These are phyloP conservation scores for Alexandromys fortis DNA, from an alignment of 2,113 vertebrate species.

Conservation along the genomic window DNA sequence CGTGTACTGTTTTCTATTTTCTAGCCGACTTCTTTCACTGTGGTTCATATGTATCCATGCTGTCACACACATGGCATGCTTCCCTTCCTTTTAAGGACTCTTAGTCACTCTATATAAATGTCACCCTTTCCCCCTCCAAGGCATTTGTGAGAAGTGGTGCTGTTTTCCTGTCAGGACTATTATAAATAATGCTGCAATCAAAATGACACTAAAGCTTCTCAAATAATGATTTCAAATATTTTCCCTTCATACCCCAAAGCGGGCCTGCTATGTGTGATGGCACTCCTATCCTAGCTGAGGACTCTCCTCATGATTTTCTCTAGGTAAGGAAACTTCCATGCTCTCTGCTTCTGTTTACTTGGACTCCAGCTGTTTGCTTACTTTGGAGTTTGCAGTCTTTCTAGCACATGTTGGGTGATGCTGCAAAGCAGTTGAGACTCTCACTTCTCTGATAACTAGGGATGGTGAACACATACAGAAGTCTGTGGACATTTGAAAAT, in stretches of 20 bases:
- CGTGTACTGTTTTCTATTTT: background rate
- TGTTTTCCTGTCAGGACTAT: background rate
- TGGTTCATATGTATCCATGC: background rate
- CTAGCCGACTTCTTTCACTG: background rate
- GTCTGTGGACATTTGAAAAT: background rate
- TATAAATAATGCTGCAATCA: background rate
- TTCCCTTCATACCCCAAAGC: background rate
- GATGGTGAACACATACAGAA: background rate
- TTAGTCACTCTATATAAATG: background rate
- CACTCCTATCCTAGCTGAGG: background rate
- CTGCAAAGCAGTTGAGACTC: background rate
- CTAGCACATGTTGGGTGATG: background rate
- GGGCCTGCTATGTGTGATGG: background rate
- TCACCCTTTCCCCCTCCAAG: background rate
- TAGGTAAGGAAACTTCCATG: accelerated
- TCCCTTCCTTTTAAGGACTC: background rate
- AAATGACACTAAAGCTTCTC: background rate
- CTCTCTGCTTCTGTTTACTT: background rate
- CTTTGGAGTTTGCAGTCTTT: background rate
- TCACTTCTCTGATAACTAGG: background rate
- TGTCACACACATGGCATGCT: background rate
- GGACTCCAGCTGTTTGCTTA: background rate
- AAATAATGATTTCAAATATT: background rate
- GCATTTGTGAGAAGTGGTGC: background rate
- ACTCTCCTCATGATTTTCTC: background rate